A percentile compares a stretch with the other conserved stretches of the same genome.
phyloP scores from a whole-genome alignment of 2,113 vertebrate species.

The Bathybates hornii region DNA sequence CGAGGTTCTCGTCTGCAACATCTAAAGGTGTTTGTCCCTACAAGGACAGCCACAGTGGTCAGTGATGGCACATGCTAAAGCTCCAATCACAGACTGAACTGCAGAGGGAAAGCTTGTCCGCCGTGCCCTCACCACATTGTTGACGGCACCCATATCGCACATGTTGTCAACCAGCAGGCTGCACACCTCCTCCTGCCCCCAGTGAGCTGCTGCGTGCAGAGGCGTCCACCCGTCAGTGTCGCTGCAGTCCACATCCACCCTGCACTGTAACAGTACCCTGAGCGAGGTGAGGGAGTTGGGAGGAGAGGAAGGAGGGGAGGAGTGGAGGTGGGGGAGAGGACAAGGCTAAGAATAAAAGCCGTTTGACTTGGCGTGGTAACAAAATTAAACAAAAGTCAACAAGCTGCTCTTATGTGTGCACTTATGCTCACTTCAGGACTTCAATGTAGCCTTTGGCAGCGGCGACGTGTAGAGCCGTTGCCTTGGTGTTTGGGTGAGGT shows the following conservation, averaged over 20 bases:
- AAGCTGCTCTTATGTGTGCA: not conserved
- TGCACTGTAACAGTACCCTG: constrained; percentile 73
- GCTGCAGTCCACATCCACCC: constrained; percentile 65
- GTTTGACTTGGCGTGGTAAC: not conserved
- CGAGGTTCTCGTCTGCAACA: constrained; percentile 74
- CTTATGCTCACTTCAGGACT: constrained; percentile 74
- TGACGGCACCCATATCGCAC: constrained; percentile 75
- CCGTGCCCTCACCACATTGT: constrained; percentile 68
- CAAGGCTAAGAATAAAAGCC: not conserved
- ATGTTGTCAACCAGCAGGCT: constrained; percentile 67
- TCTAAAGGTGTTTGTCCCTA: constrained; percentile 76
- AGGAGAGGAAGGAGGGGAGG: not conserved
- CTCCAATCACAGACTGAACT: not conserved
- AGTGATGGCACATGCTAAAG: not conserved
- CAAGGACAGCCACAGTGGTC: constrained; percentile 26
- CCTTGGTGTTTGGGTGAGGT: constrained; percentile 75
- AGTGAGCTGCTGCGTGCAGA: constrained; percentile 75
- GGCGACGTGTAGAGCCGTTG: constrained; percentile 75
- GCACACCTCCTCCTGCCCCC: constrained; percentile 78
- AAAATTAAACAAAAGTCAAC: not conserved
- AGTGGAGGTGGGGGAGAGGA: not conserved
- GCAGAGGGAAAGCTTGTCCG: not conserved
- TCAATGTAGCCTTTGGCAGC: constrained; percentile 79
- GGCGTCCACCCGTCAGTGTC: constrained; percentile 75
- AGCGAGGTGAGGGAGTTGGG: not conserved